phyloP scores from a whole-genome alignment of 2,113 vertebrate genomes.

The Benitochromis conjunctus region DNA sequence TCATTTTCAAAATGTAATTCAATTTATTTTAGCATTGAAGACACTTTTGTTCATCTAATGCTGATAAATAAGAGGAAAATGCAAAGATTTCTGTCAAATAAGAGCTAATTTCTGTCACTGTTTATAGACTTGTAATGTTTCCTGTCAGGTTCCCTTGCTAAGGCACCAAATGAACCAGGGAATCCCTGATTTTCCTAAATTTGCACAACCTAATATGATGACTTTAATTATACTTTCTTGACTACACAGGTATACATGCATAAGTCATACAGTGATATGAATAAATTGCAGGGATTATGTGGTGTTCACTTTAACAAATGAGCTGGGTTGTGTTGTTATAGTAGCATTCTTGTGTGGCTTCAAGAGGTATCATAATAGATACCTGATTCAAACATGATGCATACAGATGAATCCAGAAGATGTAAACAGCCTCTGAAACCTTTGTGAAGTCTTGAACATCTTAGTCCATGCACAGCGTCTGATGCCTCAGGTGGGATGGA shows the following conservation, averaged over 20 bases:
- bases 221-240: background rate
- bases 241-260: background rate
- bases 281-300: background rate
- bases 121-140: background rate
- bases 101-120: background rate
- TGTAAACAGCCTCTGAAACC: background rate
- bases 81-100: background rate
- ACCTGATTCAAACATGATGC: background rate
- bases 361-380: background rate
- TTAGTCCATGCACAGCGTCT: background rate
- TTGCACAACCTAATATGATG: background rate
- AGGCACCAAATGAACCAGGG: background rate
- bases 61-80: background rate
- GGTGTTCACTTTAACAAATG: background rate
- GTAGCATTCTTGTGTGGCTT: background rate
- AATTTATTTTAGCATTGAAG: background rate
- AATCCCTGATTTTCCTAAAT: background rate
- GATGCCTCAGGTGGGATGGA: background rate
- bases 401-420: background rate
- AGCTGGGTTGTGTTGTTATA: background rate
- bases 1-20: rapidly evolving
- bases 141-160: background rate
- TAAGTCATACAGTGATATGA: background rate
- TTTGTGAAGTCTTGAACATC: background rate
- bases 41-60: background rate